These are phyloP conservation scores for Channallabes apus DNA, from an alignment of 2,797 vertebrate genomes.

Conservation along the genomic window DNA sequence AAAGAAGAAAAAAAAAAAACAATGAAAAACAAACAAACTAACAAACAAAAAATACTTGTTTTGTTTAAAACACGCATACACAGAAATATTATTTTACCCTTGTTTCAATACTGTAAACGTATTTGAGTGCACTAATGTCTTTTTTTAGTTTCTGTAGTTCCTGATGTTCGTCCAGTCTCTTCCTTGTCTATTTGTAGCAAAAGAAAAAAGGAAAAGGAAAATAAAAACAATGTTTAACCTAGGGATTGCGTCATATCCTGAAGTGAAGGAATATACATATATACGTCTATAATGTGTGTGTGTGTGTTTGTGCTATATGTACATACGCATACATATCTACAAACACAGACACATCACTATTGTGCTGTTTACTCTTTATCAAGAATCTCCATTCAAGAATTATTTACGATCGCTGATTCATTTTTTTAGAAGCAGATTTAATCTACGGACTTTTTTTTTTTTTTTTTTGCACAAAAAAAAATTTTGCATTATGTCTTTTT, in stretches of 20 bases:
- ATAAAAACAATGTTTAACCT: conserved; percentile 50
- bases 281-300: conserved; percentile 59
- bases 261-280: conserved; percentile 70
- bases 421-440: conserved; percentile 64
- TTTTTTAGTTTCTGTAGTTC: conserved; percentile 83
- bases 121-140: conserved; percentile 98
- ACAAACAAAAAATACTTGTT: conserved; percentile 56
- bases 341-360: conserved; percentile 73
- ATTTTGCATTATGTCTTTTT: conserved; percentile 87
- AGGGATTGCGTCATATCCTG: conserved; percentile 66
- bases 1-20: conserved; percentile 67
- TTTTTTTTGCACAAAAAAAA: conserved; percentile 58
- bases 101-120: conserved; percentile 99
- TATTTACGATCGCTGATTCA: conserved; percentile 69
- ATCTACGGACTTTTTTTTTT: conserved; percentile 52
- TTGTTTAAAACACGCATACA: conserved; percentile 95
- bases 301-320: conserved; percentile 68
- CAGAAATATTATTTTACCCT: conserved; percentile 95
- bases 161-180: conserved; percentile 81
- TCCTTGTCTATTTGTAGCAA: conserved; percentile 68
- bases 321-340: conserved; percentile 74
- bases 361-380: conserved; percentile 83
- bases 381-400: conserved; percentile 74
- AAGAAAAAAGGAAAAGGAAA: conserved; percentile 45
- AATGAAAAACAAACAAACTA: conserved; percentile 60